Conservation (phyloP, 2,113 vertebrate genomes). For the Dromaius novaehollandiae region DNA sequence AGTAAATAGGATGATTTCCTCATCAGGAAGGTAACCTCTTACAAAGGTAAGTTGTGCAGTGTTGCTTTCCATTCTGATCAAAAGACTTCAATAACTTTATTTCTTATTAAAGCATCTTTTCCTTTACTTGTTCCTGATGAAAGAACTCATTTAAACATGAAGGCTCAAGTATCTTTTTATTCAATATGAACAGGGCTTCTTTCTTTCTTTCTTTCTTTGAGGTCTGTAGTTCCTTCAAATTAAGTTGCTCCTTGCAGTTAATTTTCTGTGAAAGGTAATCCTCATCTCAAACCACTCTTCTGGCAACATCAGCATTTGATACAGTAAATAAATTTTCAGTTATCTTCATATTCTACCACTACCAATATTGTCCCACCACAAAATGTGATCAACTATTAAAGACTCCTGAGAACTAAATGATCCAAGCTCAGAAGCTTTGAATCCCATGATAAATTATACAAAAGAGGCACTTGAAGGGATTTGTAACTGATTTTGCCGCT, state of each 20-base stretch:
- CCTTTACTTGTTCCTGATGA: slow-evolving; percentile 21
- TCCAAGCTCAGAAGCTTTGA: slow-evolving; percentile 72
- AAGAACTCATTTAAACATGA: slow-evolving; percentile 59
- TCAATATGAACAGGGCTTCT: slow-evolving; percentile 41
- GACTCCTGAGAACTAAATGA: slow-evolving; percentile 71
- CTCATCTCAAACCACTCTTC: slow-evolving; percentile 71
- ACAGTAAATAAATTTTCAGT: slow-evolving; percentile 80
- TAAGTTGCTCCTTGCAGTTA: slow-evolving; percentile 74
- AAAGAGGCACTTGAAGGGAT: slow-evolving; percentile 74
- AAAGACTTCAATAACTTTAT: slow-evolving; percentile 37
- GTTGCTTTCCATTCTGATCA: background rate
- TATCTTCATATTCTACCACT: slow-evolving; percentile 73
- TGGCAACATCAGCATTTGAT: slow-evolving; percentile 77
- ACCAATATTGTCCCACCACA: slow-evolving; percentile 75
- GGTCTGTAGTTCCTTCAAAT: slow-evolving; percentile 69
- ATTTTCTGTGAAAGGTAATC: slow-evolving; percentile 79
- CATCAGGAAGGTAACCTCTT: background rate
- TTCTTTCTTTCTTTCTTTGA: background rate
- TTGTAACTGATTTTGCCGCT: slow-evolving; percentile 75
- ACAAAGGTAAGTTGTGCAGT: background rate
- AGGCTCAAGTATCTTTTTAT: slow-evolving; percentile 40
- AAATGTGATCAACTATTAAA: slow-evolving; percentile 75
- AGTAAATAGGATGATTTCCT: background rate
- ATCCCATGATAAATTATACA: slow-evolving; percentile 77
- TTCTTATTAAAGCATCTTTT: slow-evolving; percentile 13